phyloP scores from a whole-genome alignment of 2,797 vertebrate species.

The Pachyuromys duprasi region DNA sequence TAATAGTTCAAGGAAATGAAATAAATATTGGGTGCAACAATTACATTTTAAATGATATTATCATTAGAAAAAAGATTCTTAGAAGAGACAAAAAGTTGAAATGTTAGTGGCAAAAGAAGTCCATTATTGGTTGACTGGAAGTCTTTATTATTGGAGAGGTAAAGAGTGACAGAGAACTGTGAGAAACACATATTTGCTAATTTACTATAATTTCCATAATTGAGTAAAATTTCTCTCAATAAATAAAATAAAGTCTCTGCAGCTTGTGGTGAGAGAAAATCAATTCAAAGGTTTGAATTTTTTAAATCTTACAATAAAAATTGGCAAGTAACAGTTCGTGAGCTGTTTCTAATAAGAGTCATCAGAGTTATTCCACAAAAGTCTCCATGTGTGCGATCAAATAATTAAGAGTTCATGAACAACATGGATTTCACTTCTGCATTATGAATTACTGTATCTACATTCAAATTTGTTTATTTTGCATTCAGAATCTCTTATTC shows the following conservation, averaged over 20 bases:
- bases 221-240: constrained; percentile 80
- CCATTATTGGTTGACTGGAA: constrained; percentile 43
- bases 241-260: constrained; percentile 62
- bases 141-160: constrained; percentile 28
- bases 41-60: constrained; percentile 83
- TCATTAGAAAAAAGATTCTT: constrained; percentile 76
- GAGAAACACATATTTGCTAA: constrained; percentile 14
- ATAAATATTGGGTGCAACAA: constrained; percentile 81
- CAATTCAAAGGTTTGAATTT: constrained; percentile 21
- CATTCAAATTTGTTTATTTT: constrained; percentile 78
- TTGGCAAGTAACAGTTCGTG: constrained; percentile 19
- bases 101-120: constrained; percentile 68
- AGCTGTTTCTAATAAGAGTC: constrained; percentile 31
- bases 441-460: constrained; percentile 75
- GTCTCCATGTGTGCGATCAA: constrained; percentile 64
- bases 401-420: constrained; percentile 66
- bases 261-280: constrained; percentile 40
- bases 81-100: constrained; percentile 81
- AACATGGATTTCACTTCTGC: constrained; percentile 62
- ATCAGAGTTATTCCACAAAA: constrained; percentile 48
- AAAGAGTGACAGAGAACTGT: constrained; percentile 73
- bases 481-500: constrained; percentile 72
- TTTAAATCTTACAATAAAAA: constrained; percentile 65
- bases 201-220: constrained; percentile 73
- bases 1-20: constrained; percentile 83